Percentiles rank a stretch among this genome's conserved stretches.
Evolutionary conservation across 1,140 invertebrate species (phyloP).

Genomic region (Homarus americanus): DNA sequence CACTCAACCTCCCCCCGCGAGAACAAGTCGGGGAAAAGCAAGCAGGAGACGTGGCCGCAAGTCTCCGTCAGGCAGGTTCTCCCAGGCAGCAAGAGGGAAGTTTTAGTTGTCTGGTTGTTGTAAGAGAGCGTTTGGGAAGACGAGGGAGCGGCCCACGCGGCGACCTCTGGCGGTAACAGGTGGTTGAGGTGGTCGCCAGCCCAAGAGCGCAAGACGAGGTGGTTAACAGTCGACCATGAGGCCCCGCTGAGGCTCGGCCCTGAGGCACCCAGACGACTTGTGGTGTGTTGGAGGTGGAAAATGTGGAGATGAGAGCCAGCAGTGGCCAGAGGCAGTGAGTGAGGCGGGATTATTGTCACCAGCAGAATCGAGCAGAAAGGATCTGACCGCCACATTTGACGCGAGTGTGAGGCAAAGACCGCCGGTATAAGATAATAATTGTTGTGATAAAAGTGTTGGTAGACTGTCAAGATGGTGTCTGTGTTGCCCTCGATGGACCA

Average conservation of each 20-base stretch:
- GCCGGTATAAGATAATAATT: neutral
- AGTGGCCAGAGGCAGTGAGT: neutral
- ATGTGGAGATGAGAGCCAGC: constrained; percentile 4
- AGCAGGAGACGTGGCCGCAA: constrained; percentile 13
- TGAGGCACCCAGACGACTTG: neutral
- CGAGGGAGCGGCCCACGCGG: neutral
- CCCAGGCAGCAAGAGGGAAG: neutral
- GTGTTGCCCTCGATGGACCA: constrained; percentile 65
- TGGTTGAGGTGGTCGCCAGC: constrained; percentile 27
- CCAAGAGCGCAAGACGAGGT: neutral
- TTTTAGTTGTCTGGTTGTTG: neutral
- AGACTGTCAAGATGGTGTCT: constrained; percentile 54
- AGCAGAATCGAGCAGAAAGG: neutral
- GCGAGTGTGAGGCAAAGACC: neutral
- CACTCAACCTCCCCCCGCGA: constrained; percentile 14
- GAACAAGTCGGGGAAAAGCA: constrained; percentile 4
- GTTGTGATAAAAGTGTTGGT: neutral
- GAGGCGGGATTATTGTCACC: neutral
- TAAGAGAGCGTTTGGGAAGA: neutral
- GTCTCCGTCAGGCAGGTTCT: neutral
- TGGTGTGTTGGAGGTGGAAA: neutral
- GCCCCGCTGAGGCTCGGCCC: neutral
- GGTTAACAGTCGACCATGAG: neutral
- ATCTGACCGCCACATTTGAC: neutral
- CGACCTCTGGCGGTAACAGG: constrained; percentile 45